Conservation (phyloP, 64 coral and sea anemone genomes). For the Dendrophyllia cribrosa region DNA sequence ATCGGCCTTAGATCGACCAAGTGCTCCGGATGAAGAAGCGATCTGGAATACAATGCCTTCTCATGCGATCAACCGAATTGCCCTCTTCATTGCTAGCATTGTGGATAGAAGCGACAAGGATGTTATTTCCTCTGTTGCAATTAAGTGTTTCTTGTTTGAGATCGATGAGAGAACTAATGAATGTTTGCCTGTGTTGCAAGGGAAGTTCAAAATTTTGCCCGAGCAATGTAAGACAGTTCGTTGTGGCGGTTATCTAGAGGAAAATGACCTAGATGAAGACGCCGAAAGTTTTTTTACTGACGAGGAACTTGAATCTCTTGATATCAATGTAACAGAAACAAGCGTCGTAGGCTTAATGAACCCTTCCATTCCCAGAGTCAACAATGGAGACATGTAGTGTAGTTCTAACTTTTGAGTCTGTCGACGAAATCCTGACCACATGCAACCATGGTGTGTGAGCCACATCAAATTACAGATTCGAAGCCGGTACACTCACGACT, state of each 20-base stretch:
- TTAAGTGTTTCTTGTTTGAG: slow-evolving; percentile 10
- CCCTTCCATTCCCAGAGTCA: too few species aligned
- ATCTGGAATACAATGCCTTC: background rate
- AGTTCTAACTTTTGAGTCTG: too few species aligned
- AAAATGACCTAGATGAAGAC: background rate
- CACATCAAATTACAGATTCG: too few species aligned
- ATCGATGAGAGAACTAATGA: background rate
- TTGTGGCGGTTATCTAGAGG: background rate
- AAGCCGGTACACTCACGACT: too few species aligned
- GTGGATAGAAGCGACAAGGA: background rate
- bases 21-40: background rate
- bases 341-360: background rate
- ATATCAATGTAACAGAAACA: slow-evolving; percentile 10
- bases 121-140: background rate
- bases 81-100: background rate
- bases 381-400: too few species aligned
- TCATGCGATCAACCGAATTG: background rate
- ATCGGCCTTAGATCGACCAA: background rate
- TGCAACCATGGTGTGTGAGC: too few species aligned
- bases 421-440: too few species aligned
- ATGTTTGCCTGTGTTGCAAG: background rate
- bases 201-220: background rate
- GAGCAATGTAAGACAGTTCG: background rate
- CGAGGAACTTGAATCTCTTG: background rate
- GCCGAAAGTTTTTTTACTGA: background rate